phyloP scores from a whole-genome alignment of 2,113 vertebrate species.

The Sus scrofa region DNA sequence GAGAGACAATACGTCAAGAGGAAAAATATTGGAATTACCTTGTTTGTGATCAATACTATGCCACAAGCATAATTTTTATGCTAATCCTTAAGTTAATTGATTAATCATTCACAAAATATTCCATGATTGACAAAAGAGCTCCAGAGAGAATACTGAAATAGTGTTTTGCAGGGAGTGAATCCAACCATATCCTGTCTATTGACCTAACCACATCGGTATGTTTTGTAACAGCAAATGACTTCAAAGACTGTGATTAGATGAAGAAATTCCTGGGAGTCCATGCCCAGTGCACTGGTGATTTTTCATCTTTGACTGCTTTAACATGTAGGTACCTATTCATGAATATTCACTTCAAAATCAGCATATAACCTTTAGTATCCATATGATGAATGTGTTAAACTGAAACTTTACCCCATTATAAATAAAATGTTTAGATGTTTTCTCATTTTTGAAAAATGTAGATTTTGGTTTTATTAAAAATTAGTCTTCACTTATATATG shows the following conservation, averaged over 20 bases:
- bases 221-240: background rate
- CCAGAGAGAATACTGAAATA: background rate
- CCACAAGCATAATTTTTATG: constrained; percentile 20
- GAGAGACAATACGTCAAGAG: background rate
- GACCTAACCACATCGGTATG: background rate
- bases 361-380: background rate
- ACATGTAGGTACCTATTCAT: background rate
- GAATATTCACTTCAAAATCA: background rate
- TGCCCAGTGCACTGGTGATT: background rate
- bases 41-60: background rate
- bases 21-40: background rate
- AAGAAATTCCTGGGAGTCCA: background rate
- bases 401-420: background rate
- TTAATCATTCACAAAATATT: background rate
- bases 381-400: background rate
- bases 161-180: background rate
- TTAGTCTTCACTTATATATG: background rate
- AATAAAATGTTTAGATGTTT: background rate
- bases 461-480: background rate
- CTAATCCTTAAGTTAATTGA: background rate
- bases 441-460: background rate
- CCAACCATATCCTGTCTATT: background rate
- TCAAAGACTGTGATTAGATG: background rate
- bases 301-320: background rate
- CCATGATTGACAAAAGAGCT: background rate